Evolutionary conservation across 2,797 vertebrate genomes (phyloP).

Genomic region (Amniataba percoides): DNA sequence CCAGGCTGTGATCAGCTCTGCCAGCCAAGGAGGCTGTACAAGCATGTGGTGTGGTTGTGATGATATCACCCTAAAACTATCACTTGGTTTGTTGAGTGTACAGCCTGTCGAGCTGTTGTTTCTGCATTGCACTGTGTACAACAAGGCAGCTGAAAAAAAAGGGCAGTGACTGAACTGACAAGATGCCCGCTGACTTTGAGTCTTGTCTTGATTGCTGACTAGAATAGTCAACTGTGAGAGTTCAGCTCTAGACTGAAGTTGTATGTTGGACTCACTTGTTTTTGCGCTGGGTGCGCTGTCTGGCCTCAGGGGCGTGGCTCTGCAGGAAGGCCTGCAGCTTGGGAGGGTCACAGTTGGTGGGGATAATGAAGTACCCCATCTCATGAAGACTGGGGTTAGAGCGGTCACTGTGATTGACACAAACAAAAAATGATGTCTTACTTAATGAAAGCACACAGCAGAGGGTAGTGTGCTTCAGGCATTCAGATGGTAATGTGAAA

Average conservation of each 20-base stretch:
- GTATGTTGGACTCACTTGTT: constrained; percentile 87
- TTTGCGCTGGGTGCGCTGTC: constrained; percentile 84
- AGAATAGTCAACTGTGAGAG: too few species aligned
- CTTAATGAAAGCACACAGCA: background rate
- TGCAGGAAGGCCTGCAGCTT: constrained; percentile 91
- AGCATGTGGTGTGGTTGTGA: too few species aligned
- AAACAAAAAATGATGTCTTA: background rate
- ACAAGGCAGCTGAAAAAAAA: background rate
- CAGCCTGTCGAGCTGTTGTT: too few species aligned
- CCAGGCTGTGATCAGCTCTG: too few species aligned
- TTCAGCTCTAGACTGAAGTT: background rate
- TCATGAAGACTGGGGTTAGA: constrained; percentile 90
- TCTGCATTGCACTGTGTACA: background rate
- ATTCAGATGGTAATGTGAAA: background rate
- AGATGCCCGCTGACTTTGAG: background rate
- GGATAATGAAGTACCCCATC: constrained; percentile 92
- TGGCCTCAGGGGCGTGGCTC: constrained; percentile 89
- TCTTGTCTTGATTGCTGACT: too few species aligned
- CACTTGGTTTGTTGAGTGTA: too few species aligned
- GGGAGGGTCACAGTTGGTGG: constrained; percentile 86
- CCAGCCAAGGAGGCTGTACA: too few species aligned
- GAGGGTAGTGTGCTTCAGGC: background rate
- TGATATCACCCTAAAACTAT: too few species aligned
- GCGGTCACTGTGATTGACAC: constrained; percentile 84
- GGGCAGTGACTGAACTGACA: background rate